Base-by-base conservation (phyloP, 2,113 vertebrate species). In the Aphelocoma coerulescens region DNA sequence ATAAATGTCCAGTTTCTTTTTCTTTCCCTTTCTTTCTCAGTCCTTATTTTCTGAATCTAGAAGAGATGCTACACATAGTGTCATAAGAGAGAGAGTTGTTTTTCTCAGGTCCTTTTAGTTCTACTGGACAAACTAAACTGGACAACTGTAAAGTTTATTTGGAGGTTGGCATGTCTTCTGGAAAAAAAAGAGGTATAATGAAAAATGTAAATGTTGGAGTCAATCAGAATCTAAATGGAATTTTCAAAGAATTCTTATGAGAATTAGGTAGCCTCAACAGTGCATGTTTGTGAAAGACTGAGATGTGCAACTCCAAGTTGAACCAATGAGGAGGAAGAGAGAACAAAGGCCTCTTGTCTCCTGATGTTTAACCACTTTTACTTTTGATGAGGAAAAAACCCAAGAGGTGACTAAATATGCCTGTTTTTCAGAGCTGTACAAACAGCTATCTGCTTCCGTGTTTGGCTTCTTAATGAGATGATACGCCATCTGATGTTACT, bases 401-500 rank as follows among this genome's bases (percentile, higher is more conserved):
- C 41, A 61, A 18, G 69, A 89, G 81, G 74, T 68, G 68, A 95
- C 93, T 79, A 89, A 95, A 93, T 1, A 10, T 72, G 44, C 82
- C 52, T 85, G 59, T 44, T 94, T 83, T 79, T 83, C 69, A 79
- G 74, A 89, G 48, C 66, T 76, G 7, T 84, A 28, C 67, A 81
- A 97, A 94, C 44, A 94, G 48, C 51, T 76, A 62, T 93, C 33
- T 67, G 61, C 75, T 97, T 97, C 93, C 28, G 55, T 91, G 88
- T 92, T 76, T 58, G 75, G 55, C 74, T 94, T 96, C 73, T 82
- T 80, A 88, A 68, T 59, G 84, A 73, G 68, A 49, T 68, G 76
- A 68, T 12, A 16, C 1, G 58, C 35, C 14, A 77, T 66, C 78
- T 85, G 65, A 89, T 83, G 67, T 91, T 95, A 80, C 43, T 71